Evolutionary conservation across 2,113 vertebrate species (phyloP).

Genomic region (Dendrocopos noguchii): DNA sequence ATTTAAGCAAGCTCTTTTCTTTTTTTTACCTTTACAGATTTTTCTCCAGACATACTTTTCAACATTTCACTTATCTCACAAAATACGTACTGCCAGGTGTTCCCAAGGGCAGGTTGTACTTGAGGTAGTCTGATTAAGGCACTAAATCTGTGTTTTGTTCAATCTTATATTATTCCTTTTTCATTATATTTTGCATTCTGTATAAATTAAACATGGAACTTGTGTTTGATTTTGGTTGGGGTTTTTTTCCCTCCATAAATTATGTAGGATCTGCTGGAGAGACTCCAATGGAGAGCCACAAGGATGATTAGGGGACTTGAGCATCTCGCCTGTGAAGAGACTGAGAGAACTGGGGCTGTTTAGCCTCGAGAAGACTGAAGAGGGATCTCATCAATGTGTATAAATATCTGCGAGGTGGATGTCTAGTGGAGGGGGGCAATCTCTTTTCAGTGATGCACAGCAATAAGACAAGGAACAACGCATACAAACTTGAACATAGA

Average conservation of each 20-base stretch:
- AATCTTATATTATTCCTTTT: not conserved
- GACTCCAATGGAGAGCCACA: no score
- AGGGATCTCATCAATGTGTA: no score
- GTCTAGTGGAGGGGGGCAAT: no score
- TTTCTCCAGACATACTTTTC: not conserved
- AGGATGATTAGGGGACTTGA: no score
- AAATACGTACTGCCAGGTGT: not conserved
- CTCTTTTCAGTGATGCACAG: no score
- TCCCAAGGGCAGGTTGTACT: not conserved
- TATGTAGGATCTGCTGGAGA: not conserved
- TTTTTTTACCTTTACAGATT: not conserved
- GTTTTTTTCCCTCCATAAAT: not conserved
- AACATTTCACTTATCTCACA: not conserved
- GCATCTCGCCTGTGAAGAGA: no score
- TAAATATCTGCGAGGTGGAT: no score
- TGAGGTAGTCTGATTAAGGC: not conserved
- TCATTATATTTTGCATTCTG: not conserved
- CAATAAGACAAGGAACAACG: no score
- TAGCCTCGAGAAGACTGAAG: no score
- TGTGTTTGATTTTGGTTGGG: fast-evolving
- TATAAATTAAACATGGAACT: not conserved
- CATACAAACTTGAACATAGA: no score
- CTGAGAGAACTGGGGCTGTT: no score
- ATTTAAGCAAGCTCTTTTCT: not conserved
- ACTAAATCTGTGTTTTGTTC: not conserved